Conservation (phyloP, 2,113 vertebrate species). For the Neodon shergylaensis region DNA sequence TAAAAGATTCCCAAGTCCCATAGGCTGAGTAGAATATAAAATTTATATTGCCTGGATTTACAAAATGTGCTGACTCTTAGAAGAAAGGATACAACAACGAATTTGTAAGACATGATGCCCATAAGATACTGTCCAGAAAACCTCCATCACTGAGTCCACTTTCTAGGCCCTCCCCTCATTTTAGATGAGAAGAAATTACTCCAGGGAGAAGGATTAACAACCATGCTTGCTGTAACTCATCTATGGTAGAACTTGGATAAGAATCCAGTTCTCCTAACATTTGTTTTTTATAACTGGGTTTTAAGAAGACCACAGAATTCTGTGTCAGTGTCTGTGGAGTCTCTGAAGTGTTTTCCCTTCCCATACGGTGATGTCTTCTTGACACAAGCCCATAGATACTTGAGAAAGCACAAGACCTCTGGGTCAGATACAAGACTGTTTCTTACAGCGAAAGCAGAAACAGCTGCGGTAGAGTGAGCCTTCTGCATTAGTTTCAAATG, state of each 20-base stretch:
- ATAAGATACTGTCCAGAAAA: neutral
- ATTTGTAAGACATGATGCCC: neutral
- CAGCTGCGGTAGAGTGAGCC: neutral
- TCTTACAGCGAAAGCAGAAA: neutral
- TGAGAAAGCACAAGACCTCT: slow-evolving; percentile 26
- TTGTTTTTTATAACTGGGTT: slow-evolving; percentile 4
- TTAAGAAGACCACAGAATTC: neutral
- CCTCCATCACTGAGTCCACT: neutral
- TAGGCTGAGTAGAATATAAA: neutral
- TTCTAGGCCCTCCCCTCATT: neutral
- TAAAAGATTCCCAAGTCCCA: slow-evolving; percentile 8
- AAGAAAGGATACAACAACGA: neutral
- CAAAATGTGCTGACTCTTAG: slow-evolving; percentile 3
- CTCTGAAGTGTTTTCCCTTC: slow-evolving; percentile 18
- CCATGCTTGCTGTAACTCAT: neutral
- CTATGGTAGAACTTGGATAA: neutral
- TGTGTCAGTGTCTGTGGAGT: neutral
- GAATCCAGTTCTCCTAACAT: neutral
- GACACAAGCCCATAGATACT: neutral
- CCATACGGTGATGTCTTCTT: neutral
- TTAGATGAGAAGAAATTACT: neutral
- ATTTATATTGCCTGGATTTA: neutral
- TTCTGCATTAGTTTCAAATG: neutral
- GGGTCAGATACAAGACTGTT: neutral
- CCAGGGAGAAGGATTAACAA: neutral